Base-by-base conservation (phyloP, 2,113 vertebrate species). In the Carettochelys insculpta region DNA sequence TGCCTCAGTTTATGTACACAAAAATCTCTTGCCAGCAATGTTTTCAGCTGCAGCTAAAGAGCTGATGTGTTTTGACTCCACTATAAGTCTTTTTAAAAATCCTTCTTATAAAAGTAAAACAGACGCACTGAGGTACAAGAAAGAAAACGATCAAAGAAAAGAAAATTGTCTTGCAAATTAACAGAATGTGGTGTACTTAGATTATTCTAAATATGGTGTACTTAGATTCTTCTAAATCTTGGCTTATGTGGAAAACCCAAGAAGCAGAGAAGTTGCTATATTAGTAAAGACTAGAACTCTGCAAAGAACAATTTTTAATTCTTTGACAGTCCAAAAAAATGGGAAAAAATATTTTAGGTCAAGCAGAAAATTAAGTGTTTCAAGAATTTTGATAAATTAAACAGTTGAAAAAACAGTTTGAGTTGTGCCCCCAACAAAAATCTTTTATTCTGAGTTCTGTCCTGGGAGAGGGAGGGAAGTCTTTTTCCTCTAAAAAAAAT, bases 151-250 rank as follows among this genome's bases (percentile, higher is more conserved):
- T 29, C 13, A 90, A 80, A 95, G 88, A 13, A 86, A 77, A 54
- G 14, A 48, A 50, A 87, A 68, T 56, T 61, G 84, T n/a, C 48
- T 82, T 86, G 31, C 78, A 90, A 90, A 82, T 90, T 90, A 93
- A 75, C 38, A 43, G 68, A 95, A 87, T 54, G 71, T 75, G 95
- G 90, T 6, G 27, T 61, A 80, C 90, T 92, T 94, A 88, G 80
- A 87, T 95, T 91, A 22, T 93, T 94, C 92, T 78, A 61, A 93
- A 92, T 89, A n/a, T n/a, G n/a, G n/a, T n/a, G n/a, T n/a, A n/a
- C n/a, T n/a, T n/a, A n/a, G n/a, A n/a, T n/a, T n/a, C n/a, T n/a
- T n/a, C n/a, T n/a, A n/a, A n/a, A n/a, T n/a, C n/a, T n/a, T n/a
- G n/a, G n/a, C n/a, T n/a, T n/a, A n/a, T n/a, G n/a, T n/a, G n/a